phyloP scores from a whole-genome alignment of 2,113 vertebrate species.

The Cheilinus undulatus region DNA sequence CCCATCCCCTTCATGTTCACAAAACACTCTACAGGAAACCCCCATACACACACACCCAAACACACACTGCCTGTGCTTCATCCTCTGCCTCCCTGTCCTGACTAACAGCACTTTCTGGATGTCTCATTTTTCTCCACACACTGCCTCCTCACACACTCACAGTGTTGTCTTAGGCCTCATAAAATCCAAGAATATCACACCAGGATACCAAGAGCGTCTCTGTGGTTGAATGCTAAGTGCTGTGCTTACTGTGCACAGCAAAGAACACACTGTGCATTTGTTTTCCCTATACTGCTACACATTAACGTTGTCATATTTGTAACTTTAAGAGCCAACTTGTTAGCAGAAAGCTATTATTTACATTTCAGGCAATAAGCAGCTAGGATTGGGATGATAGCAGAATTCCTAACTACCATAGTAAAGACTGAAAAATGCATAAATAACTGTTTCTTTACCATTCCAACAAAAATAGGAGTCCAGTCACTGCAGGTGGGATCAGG shows the following conservation, averaged over 20 bases:
- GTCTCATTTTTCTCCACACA: conserved; percentile 30
- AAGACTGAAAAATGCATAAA: too few relatives aligned
- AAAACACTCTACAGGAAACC: conserved; percentile 45
- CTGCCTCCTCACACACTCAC: conserved; percentile 17
- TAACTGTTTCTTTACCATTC: too few relatives aligned
- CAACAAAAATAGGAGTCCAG: too few relatives aligned
- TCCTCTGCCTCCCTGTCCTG: conserved; percentile 17
- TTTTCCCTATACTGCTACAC: neutral
- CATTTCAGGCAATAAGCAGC: too few relatives aligned
- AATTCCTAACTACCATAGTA: too few relatives aligned
- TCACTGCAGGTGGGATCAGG: too few relatives aligned
- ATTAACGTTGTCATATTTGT: neutral
- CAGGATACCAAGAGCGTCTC: conserved; percentile 20
- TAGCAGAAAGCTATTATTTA: too few relatives aligned
- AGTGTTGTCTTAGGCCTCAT: conserved; percentile 26
- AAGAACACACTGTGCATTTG: neutral
- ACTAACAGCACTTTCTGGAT: conserved; percentile 4
- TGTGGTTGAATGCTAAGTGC: conserved; percentile 15
- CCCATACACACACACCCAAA: conserved; percentile 23
- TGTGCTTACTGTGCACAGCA: neutral
- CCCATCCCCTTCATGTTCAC: conserved; percentile 22
- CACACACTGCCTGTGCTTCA: conserved; percentile 7
- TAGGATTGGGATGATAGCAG: too few relatives aligned
- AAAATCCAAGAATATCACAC: conserved; percentile 53
- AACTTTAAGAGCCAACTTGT: neutral